Percentiles rank a stretch among this genome's conserved stretches.
Conservation (phyloP, 1,140 invertebrate species). For the Oncopodura yosiiana region DNA sequence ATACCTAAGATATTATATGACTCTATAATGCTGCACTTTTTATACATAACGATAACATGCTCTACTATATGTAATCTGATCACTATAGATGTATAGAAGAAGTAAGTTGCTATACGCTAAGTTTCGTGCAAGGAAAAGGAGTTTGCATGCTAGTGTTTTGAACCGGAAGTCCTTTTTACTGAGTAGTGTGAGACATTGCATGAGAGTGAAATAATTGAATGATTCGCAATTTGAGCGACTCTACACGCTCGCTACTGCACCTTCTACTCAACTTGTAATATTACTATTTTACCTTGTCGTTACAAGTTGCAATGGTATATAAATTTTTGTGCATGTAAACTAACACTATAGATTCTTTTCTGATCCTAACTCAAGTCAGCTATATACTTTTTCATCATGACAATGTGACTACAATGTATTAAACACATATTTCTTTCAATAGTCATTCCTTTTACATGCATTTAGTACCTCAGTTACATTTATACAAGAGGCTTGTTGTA, state of each 20-base stretch:
- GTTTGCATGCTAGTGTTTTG: conserved; percentile 21
- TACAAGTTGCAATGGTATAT: too few relatives aligned
- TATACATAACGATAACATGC: too few relatives aligned
- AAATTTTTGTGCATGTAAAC: too few relatives aligned
- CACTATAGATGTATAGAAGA: neutral
- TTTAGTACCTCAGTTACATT: too few relatives aligned
- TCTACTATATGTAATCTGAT: too few relatives aligned
- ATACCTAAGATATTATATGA: too few relatives aligned
- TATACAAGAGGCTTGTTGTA: too few relatives aligned
- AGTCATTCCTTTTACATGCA: neutral
- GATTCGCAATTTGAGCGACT: conserved; percentile 33
- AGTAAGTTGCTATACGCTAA: neutral
- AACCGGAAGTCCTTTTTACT: conserved; percentile 32
- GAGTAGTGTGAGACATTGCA: conserved; percentile 35
- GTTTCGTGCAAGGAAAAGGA: conserved; percentile 16
- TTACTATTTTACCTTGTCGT: too few relatives aligned
- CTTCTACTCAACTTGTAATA: too few relatives aligned
- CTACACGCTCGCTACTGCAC: conserved; percentile 23
- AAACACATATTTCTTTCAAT: conserved; percentile 14
- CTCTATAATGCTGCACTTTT: too few relatives aligned
- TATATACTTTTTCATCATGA: conserved; percentile 15
- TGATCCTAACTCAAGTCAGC: too few relatives aligned
- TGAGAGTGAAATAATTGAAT: conserved; percentile 35
- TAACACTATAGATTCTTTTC: too few relatives aligned
- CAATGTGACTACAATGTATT: conserved; percentile 32